Percentiles rank a stretch among this genome's conserved stretches.
Conservation (phyloP, 1,140 invertebrate genomes). For the Lerema accius region DNA sequence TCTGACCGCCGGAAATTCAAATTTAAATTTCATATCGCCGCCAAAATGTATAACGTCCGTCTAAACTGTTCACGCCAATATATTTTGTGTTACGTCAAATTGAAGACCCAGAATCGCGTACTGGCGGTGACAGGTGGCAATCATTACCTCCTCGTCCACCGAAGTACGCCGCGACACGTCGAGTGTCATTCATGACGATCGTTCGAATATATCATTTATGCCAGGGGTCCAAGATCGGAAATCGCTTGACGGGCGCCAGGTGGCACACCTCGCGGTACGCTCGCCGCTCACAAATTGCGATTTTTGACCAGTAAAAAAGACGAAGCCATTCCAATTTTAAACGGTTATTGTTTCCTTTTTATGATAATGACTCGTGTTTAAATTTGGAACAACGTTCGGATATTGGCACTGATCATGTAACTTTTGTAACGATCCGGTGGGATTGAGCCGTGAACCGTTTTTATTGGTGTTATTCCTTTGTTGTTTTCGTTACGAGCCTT, state of each 20-base stretch:
- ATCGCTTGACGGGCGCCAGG: slow-evolving; percentile 33
- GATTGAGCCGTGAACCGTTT: slow-evolving; percentile 67
- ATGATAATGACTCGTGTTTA: slow-evolving; percentile 78
- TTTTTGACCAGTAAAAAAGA: slow-evolving; percentile 74
- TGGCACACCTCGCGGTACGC: slow-evolving; percentile 29
- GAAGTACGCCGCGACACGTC: slow-evolving; percentile 27
- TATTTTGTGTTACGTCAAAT: slow-evolving; percentile 43
- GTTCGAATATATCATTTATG: slow-evolving; percentile 38
- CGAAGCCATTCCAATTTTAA: slow-evolving; percentile 70
- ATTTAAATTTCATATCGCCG: slow-evolving; percentile 73
- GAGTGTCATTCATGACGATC: slow-evolving; percentile 29
- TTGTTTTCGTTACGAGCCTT: slow-evolving; percentile 64
- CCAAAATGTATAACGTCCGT: slow-evolving; percentile 40
- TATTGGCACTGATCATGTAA: slow-evolving; percentile 68
- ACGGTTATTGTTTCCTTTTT: slow-evolving; percentile 80
- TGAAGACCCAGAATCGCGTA: slow-evolving; percentile 42
- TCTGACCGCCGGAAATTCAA: slow-evolving; percentile 65
- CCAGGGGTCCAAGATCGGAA: slow-evolving; percentile 26
- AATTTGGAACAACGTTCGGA: slow-evolving; percentile 68
- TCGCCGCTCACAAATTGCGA: slow-evolving; percentile 63
- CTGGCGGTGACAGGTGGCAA: slow-evolving; percentile 36
- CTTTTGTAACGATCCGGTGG: slow-evolving; percentile 62
- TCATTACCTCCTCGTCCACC: slow-evolving; percentile 29
- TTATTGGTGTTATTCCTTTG: slow-evolving; percentile 72
- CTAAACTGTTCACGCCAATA: slow-evolving; percentile 47